Percentiles rank a stretch among this genome's conserved stretches.
These are phyloP conservation scores for Hyalella azteca DNA, from an alignment of 2,888 invertebrate species.

Conservation along the genomic window DNA sequence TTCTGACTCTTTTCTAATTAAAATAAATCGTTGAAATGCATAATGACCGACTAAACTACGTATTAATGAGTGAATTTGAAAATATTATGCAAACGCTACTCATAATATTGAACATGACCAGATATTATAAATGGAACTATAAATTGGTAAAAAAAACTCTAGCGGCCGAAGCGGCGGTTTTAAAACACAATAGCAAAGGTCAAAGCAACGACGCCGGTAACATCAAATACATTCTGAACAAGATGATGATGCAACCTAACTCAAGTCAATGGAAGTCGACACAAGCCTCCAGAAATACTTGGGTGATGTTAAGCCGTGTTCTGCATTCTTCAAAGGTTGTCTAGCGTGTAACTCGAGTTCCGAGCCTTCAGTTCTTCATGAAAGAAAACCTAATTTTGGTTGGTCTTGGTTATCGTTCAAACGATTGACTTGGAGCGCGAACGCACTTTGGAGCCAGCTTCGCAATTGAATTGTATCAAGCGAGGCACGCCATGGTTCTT, in stretches of 20 bases:
- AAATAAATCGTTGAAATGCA: too few species aligned
- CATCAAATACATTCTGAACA: slow-evolving; percentile 27
- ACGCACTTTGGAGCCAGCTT: slow-evolving; percentile 2
- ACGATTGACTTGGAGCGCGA: not conserved
- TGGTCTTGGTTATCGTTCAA: not conserved
- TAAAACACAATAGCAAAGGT: not conserved
- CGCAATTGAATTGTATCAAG: slow-evolving; percentile 22
- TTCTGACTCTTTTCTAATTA: too few species aligned
- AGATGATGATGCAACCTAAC: slow-evolving; percentile 6
- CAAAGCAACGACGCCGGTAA: not conserved
- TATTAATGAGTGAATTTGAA: not conserved
- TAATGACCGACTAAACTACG: too few species aligned
- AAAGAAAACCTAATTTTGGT: slow-evolving; percentile 1
- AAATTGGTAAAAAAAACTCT: not conserved
- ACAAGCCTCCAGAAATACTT: slow-evolving; percentile 17
- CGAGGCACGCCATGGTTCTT: not conserved
- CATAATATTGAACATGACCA: not conserved
- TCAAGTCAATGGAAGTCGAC: slow-evolving; percentile 9
- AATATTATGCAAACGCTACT: not conserved
- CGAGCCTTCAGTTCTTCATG: slow-evolving; percentile 18
- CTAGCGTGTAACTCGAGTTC: slow-evolving; percentile 29
- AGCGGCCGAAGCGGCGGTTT: not conserved
- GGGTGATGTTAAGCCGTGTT: slow-evolving; percentile 11
- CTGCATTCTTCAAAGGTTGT: slow-evolving; percentile 15
- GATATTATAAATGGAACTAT: not conserved